Evolutionary conservation across 2,797 vertebrate genomes (phyloP).

Genomic region (Rachycentron canadum): DNA sequence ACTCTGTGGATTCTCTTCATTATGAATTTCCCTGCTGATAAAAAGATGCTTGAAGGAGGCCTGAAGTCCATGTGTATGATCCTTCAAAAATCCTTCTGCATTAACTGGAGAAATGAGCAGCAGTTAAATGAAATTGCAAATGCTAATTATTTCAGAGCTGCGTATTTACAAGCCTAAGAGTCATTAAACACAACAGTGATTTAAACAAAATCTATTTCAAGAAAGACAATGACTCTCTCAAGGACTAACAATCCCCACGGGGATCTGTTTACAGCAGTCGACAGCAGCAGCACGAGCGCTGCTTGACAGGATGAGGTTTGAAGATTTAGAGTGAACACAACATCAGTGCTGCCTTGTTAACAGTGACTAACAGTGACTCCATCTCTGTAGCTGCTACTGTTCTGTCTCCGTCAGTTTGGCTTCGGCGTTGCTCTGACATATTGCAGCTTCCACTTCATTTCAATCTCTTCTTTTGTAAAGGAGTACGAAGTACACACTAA

Average conservation of each 20-base stretch:
- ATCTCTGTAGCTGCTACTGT: constrained; percentile 3
- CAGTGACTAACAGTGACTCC: constrained; percentile 54
- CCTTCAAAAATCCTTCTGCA: background rate
- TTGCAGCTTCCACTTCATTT: background rate
- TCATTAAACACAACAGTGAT: background rate
- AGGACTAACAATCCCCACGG: constrained; percentile 56
- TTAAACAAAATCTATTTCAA: background rate
- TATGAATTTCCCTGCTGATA: background rate
- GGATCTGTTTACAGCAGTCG: constrained; percentile 49
- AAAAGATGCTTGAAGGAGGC: background rate
- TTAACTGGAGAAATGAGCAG: background rate
- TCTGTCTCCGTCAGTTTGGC: constrained; percentile 9
- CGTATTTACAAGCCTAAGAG: background rate
- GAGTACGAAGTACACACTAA: too few species aligned
- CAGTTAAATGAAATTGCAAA: background rate
- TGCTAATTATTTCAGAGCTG: background rate
- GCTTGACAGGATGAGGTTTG: constrained; percentile 43
- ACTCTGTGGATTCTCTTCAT: background rate
- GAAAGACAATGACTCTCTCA: constrained; percentile 47
- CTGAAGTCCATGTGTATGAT: background rate
- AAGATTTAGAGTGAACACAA: constrained; percentile 50
- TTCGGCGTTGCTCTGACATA: background rate
- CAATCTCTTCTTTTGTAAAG: background rate
- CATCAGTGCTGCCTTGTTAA: constrained; percentile 48
- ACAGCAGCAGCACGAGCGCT: constrained; percentile 37